Base-by-base conservation (phyloP, 2,113 vertebrate species). In the Poeciliopsis turrubarensis region DNA sequence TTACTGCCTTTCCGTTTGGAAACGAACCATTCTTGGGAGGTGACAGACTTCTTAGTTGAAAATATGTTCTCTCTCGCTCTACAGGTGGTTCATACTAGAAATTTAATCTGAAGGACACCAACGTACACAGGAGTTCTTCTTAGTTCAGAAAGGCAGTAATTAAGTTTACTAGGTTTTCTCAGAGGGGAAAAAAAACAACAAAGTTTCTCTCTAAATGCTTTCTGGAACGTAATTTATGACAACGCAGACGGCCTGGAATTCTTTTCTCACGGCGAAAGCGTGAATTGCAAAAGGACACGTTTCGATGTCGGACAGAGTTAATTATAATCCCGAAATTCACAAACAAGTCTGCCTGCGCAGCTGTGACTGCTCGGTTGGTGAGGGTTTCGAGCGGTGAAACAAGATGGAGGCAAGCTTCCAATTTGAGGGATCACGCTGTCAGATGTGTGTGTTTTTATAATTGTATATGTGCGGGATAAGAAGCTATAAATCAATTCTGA, bases 141-240 rank as follows among this genome's bases (percentile, higher is more conserved):
- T 19, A 60, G 68, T 7, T 37, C 63, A 65, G 60, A 65, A 65
- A 86, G 72, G 83, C 71, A 73, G 64, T 81, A 79, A 89, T 89
- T 86, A 85, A 68, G 60, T 57, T 73, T 66, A 78, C 65, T 69
- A 57, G 72, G 80, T 63, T 87, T 86, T 83, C 75, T 75, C 30
- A 31, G 54, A n/a, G 54, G 66, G 34, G 34, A 3, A 62, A 78
- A 72, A 74, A 73, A 69, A 54, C 51, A 57, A n/a, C 25, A 57
- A n/a, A n/a, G 51, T 57, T 54, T 67, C 70, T 73, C 54, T 75
- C 72, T 70, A 69, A 80, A 89, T 73, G 94, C 89, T 94, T 90
- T 93, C 91, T 93, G 90, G 87, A 93, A 95, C 94, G 74, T 94
- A 87, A 92, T 94, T 95, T 94, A 94, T 92, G 92, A 94, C 85